Evolutionary conservation across 2,113 vertebrate genomes (phyloP).

Genomic region (Sphaerodactylus townsendi): DNA sequence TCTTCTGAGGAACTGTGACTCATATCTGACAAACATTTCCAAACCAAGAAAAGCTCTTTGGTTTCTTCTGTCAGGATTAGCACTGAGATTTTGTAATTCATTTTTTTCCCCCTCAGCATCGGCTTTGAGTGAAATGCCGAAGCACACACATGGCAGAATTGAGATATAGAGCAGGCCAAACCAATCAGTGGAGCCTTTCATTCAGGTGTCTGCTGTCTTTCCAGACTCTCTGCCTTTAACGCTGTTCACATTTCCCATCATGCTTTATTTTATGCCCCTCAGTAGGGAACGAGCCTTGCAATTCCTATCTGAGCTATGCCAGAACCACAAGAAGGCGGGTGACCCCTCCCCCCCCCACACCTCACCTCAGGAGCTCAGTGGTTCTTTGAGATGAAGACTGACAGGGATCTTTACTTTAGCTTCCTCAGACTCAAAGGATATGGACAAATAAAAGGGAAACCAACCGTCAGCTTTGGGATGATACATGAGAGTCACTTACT

Average conservation of each 20-base stretch:
- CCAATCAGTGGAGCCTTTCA: not conserved
- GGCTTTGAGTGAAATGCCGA: not conserved
- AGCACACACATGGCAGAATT: not conserved
- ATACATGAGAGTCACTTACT: constrained; percentile 71
- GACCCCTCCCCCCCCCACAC: accelerated
- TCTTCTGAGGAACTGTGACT: not conserved
- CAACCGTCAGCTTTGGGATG: accelerated
- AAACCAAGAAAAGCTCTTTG: not conserved
- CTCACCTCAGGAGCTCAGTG: not conserved
- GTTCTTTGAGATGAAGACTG: not conserved
- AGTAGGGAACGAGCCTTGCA: not conserved
- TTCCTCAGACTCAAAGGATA: not conserved
- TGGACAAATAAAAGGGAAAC: not conserved
- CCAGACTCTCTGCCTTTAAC: not conserved
- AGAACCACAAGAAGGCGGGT: not conserved
- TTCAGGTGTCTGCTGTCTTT: not conserved
- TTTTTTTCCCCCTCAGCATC: not conserved
- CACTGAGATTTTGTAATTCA: not conserved
- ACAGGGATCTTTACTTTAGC: accelerated
- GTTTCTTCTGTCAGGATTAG: not conserved
- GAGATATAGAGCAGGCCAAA: not conserved
- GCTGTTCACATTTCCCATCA: not conserved
- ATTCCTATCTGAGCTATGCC: not conserved
- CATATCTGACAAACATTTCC: not conserved
- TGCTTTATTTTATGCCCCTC: not conserved